phyloP scores from a whole-genome alignment of 2,113 vertebrate species.

The Cyanocitta stelleri region DNA sequence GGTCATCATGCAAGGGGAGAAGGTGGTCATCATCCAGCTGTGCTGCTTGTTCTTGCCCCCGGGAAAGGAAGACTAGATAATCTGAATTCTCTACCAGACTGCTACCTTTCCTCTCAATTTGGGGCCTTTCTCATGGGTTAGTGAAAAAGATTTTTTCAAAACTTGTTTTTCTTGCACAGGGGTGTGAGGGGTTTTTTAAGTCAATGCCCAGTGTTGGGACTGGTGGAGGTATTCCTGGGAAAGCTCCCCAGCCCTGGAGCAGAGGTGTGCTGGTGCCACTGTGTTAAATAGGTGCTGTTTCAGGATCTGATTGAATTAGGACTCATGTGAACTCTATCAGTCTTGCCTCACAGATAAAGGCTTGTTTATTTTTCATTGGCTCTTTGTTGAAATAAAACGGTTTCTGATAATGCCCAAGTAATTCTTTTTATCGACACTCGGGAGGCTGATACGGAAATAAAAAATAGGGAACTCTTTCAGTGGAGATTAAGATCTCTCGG shows the following conservation, averaged over 20 bases:
- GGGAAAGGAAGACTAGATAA: background rate
- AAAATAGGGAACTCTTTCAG: constrained; percentile 70
- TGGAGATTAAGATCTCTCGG: constrained; percentile 71
- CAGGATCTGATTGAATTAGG: constrained; percentile 70
- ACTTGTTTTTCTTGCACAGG: background rate
- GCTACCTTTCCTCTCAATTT: background rate
- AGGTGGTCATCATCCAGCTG: background rate
- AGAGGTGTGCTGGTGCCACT: background rate
- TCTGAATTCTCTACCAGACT: background rate
- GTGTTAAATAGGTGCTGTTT: constrained; percentile 14
- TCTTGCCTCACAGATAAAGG: constrained; percentile 68
- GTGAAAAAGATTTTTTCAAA: background rate
- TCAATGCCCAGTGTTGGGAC: background rate
- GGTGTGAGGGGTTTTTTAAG: background rate
- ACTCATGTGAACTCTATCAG: constrained; percentile 53
- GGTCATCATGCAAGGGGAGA: background rate
- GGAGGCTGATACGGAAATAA: constrained; percentile 71
- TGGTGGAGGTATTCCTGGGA: background rate
- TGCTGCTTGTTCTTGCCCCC: background rate
- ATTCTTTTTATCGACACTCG: constrained; percentile 75
- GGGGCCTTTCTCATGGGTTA: background rate
- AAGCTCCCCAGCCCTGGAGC: background rate
- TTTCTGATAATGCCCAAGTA: constrained; percentile 75
- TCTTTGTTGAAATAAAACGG: constrained; percentile 66
- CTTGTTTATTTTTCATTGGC: constrained; percentile 69